Evolutionary conservation across 2,113 vertebrate genomes (phyloP).

Genomic region (Todiramphus chloris): DNA sequence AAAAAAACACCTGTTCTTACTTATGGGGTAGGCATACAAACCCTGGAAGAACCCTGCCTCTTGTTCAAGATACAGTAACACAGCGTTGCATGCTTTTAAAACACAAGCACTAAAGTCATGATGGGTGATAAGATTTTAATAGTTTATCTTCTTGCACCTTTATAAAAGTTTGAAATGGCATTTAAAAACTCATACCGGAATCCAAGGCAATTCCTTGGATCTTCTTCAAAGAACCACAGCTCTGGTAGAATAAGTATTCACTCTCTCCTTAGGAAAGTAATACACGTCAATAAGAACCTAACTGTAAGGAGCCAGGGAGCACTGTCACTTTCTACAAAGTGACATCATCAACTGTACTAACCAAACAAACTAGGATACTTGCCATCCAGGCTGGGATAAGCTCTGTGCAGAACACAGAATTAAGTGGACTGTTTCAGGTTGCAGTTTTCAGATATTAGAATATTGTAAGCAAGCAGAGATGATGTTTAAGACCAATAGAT

Average conservation of each 20-base stretch:
- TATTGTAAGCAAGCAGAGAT: neutral
- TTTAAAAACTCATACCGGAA: neutral
- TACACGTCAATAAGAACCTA: neutral
- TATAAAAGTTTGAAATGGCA: neutral
- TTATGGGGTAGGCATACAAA: neutral
- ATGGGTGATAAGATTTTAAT: neutral
- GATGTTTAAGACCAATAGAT: neutral
- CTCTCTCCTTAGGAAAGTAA: neutral
- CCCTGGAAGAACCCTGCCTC: neutral
- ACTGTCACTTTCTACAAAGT: neutral
- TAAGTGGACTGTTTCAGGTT: neutral
- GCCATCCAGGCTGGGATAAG: neutral
- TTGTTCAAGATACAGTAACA: neutral
- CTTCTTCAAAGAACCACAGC: neutral
- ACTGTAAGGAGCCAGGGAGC: neutral
- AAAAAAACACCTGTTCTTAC: constrained; percentile 21
- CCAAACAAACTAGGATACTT: neutral
- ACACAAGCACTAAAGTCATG: neutral
- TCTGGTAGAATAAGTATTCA: neutral
- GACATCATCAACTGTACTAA: neutral
- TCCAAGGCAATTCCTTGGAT: neutral
- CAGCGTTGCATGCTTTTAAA: neutral
- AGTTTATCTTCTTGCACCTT: neutral
- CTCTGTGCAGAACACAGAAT: neutral
- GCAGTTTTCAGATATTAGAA: neutral